phyloP scores from a whole-genome alignment of 2,797 vertebrate genomes.

The Chelon labrosus region DNA sequence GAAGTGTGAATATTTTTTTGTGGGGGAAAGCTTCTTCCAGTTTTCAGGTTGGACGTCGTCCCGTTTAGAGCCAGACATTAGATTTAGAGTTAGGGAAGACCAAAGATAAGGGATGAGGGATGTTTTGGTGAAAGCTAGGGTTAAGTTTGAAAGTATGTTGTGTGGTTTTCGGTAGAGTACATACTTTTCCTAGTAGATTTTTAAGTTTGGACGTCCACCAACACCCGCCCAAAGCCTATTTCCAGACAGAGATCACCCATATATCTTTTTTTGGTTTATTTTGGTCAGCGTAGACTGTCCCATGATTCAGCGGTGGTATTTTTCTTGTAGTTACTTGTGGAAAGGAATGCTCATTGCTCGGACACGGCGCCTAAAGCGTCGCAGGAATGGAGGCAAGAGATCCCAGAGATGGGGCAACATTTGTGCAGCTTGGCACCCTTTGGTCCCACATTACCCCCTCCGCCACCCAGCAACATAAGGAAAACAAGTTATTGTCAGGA shows the following conservation, averaged over 20 bases:
- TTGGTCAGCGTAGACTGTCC: constrained; percentile 65
- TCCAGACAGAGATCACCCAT: constrained; percentile 37
- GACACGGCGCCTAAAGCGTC: constrained; percentile 72
- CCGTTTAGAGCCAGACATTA: neutral
- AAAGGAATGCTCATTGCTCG: constrained; percentile 78
- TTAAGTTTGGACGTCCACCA: neutral
- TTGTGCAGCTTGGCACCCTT: constrained; percentile 30
- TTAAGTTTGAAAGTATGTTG: too few relatives aligned
- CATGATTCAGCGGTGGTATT: constrained; percentile 65
- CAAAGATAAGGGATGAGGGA: too few relatives aligned
- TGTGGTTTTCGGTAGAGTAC: too few relatives aligned
- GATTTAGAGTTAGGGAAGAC: neutral
- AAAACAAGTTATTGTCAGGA: constrained; percentile 35
- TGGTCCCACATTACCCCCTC: constrained; percentile 14
- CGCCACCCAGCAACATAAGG: constrained; percentile 18
- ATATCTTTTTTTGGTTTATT: constrained; percentile 62
- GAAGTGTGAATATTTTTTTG: neutral
- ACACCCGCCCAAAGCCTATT: too few relatives aligned
- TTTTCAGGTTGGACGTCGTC: neutral
- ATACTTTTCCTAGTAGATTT: neutral
- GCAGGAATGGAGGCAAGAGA: constrained; percentile 76
- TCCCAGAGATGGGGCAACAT: constrained; percentile 69
- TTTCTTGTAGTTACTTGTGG: constrained; percentile 81
- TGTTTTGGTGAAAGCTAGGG: too few relatives aligned
- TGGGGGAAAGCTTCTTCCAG: neutral